A percentile compares a stretch with the other conserved stretches of the same genome.
phyloP scores from a whole-genome alignment of 1,140 invertebrate species.

The Hermatobates lingyangjiaoensis region DNA sequence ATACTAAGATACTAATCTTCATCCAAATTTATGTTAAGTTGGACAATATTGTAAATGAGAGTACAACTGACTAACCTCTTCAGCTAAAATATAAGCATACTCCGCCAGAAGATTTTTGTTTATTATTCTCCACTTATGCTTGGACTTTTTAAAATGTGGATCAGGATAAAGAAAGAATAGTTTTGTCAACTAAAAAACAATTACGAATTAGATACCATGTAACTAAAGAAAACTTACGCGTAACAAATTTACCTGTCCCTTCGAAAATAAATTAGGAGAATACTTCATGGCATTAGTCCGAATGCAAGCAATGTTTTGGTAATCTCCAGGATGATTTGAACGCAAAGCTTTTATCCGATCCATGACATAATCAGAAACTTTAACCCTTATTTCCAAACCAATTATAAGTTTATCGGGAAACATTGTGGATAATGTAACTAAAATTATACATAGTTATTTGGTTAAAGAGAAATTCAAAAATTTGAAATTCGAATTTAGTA shows the following conservation, averaged over 20 bases:
- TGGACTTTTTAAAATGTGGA: slow-evolving; percentile 97
- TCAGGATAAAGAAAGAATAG: slow-evolving; percentile 99
- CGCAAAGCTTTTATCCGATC: slow-evolving; percentile 82
- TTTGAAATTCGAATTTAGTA: too few species aligned
- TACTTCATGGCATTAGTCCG: slow-evolving; percentile 98
- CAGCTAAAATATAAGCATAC: slow-evolving; percentile 83
- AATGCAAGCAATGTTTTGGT: slow-evolving; percentile 88
- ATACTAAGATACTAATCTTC: too few species aligned
- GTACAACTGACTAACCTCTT: slow-evolving; percentile 39
- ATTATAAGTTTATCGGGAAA: slow-evolving; percentile 80
- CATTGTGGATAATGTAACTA: slow-evolving; percentile 73
- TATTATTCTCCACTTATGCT: slow-evolving; percentile 99
- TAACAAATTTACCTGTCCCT: slow-evolving; percentile 54
- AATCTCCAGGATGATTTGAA: slow-evolving; percentile 49
- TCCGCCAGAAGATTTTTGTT: slow-evolving; percentile 81
- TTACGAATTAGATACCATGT: too few species aligned
- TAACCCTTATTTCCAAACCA: slow-evolving; percentile 95
- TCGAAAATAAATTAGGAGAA: slow-evolving; percentile 89
- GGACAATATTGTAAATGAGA: not conserved
- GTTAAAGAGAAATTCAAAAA: too few species aligned
- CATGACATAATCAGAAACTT: slow-evolving; percentile 95
- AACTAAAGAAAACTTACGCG: slow-evolving; percentile 5
- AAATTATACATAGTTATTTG: not conserved
- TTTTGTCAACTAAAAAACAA: slow-evolving; percentile 64
- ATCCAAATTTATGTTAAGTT: too few species aligned